phyloP scores from a whole-genome alignment of 1,140 invertebrate genomes.

The Druon quercuslanigerum region DNA sequence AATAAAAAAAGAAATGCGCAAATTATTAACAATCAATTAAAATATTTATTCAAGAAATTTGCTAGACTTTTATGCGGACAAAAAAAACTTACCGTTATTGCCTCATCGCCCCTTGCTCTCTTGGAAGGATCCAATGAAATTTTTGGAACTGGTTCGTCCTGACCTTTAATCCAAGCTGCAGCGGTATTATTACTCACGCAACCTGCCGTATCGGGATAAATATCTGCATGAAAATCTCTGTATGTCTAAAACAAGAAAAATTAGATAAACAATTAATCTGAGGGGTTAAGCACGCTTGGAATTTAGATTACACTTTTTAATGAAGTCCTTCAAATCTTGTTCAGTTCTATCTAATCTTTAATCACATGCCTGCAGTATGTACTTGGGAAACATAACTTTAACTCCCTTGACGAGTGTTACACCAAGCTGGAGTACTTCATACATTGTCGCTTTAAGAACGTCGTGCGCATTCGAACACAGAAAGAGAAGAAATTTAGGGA shows the following conservation, averaged over 20 bases:
- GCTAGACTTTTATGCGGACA: background rate
- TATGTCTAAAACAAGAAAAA: constrained; percentile 82
- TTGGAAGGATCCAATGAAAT: constrained; percentile 88
- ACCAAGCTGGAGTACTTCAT: no score
- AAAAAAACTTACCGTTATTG: constrained; percentile 77
- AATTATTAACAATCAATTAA: constrained; percentile 41
- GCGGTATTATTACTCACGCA: constrained; percentile 85
- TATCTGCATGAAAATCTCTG: constrained; percentile 93
- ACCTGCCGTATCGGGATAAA: constrained; percentile 92
- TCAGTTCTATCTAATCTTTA: no score
- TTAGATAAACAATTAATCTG: constrained; percentile 29
- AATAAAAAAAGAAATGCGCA: constrained; percentile 47
- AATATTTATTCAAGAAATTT: constrained; percentile 15
- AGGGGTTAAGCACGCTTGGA: no score
- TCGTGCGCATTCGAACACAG: no score
- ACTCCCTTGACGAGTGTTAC: no score
- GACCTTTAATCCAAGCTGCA: constrained; percentile 85
- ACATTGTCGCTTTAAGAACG: no score
- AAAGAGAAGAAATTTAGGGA: no score
- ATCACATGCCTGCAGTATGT: no score
- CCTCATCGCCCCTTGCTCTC: constrained; percentile 78
- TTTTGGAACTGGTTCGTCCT: constrained; percentile 83
- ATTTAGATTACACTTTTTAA: no score
- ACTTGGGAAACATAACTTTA: no score
- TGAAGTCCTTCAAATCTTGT: no score